Percentiles rank a stretch among this genome's conserved stretches.
These are phyloP conservation scores for Lacerta viridis DNA, from an alignment of 2,797 vertebrate genomes.

Conservation along the genomic window DNA sequence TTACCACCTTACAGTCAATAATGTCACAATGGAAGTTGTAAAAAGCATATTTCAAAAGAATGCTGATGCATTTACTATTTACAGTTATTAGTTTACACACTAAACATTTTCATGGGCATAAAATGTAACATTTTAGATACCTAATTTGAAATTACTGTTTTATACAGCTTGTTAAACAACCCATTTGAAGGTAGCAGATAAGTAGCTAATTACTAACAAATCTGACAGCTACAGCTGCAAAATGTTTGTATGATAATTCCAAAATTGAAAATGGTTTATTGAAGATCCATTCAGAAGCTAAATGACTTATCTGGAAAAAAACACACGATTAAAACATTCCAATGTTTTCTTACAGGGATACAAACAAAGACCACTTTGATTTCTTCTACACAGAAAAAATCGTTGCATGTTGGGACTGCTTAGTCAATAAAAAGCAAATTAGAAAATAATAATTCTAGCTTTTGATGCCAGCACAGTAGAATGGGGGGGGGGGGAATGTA, in stretches of 20 bases:
- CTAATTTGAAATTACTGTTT: constrained; percentile 64
- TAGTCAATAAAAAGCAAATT: not conserved
- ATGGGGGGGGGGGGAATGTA: not conserved
- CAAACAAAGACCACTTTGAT: constrained; percentile 24
- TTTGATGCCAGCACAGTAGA: not conserved
- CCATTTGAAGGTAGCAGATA: constrained; percentile 63
- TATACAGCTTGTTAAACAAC: constrained; percentile 53
- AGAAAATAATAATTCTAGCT: not conserved
- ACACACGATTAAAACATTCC: constrained; percentile 39
- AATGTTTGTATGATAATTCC: constrained; percentile 75
- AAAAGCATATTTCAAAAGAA: not conserved
- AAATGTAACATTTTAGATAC: constrained; percentile 24
- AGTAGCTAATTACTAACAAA: constrained; percentile 74
- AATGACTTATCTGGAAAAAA: constrained; percentile 53
- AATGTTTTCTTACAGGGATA: constrained; percentile 22
- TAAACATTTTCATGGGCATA: not conserved
- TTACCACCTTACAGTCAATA: not conserved
- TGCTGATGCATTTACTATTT: not conserved
- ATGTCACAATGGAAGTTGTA: not conserved
- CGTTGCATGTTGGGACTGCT: not conserved
- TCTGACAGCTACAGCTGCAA: constrained; percentile 74
- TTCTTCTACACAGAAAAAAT: not conserved
- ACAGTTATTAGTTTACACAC: not conserved
- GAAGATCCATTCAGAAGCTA: constrained; percentile 67
- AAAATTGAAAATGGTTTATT: constrained; percentile 75